These are phyloP conservation scores for Pseudopodoces humilis DNA, from an alignment of 2,113 vertebrate genomes.

Conservation along the genomic window DNA sequence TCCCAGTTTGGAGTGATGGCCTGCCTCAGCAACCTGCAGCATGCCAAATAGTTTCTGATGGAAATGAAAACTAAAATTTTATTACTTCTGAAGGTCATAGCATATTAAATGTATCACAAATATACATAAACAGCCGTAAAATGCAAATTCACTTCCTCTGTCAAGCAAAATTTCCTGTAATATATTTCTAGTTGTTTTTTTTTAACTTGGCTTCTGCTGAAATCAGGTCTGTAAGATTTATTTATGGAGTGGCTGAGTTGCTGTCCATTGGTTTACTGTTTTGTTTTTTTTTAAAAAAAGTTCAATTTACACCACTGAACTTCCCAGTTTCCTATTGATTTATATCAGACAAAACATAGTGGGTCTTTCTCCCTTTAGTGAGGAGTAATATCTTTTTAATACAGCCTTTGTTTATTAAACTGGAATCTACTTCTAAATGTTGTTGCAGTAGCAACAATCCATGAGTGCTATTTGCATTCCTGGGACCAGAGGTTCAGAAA, in stretches of 20 bases:
- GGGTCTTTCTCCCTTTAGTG: rapidly evolving
- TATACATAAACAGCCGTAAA: background rate
- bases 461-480: rapidly evolving
- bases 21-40: background rate
- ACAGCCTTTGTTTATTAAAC: background rate
- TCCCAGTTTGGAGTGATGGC: background rate
- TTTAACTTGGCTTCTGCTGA: background rate
- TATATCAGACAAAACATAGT: background rate
- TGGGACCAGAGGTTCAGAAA: background rate
- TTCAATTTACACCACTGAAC: background rate
- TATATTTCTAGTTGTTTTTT: background rate
- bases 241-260: background rate
- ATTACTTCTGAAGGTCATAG: background rate
- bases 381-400: background rate
- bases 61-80: background rate
- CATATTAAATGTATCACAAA: background rate
- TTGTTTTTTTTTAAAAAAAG: background rate
- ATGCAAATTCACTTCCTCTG: background rate
- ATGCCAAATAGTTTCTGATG: background rate
- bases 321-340: background rate
- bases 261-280: background rate
- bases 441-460: background rate
- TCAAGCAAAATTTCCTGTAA: background rate
- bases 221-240: background rate
- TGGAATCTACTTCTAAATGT: background rate